A percentile compares a stretch with the other conserved stretches of the same genome.
Evolutionary conservation across 1,140 invertebrate species (phyloP).

Genomic region (Phenacoccus solenopsis): DNA sequence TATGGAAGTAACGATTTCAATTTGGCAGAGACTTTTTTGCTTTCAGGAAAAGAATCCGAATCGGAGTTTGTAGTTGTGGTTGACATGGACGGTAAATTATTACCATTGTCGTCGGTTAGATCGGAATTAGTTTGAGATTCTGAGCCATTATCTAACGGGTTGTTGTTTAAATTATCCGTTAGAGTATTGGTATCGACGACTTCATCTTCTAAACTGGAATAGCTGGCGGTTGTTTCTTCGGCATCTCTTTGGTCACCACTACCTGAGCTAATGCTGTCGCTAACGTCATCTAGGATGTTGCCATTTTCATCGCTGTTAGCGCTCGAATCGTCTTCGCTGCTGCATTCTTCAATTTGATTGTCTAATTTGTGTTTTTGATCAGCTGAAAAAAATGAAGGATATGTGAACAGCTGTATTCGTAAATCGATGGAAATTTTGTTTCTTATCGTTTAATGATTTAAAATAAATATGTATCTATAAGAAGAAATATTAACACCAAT

Average conservation of each 20-base stretch:
- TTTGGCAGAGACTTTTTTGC: background rate
- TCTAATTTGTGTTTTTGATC: background rate
- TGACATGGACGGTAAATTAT: background rate
- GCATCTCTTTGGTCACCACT: conserved; percentile 12
- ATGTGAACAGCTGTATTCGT: too few relatives aligned
- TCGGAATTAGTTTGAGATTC: background rate
- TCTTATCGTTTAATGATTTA: too few relatives aligned
- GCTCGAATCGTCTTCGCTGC: conserved; percentile 31
- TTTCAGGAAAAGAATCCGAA: background rate
- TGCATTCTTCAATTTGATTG: background rate
- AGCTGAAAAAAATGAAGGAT: background rate
- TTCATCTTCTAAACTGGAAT: conserved; percentile 38
- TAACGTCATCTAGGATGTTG: conserved; percentile 22
- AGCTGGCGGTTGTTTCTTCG: conserved; percentile 35
- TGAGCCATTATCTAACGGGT: background rate
- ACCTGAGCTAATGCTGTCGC: conserved; percentile 23
- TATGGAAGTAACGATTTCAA: background rate
- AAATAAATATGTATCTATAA: too few relatives aligned
- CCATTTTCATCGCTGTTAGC: conserved; percentile 18
- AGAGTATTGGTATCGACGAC: conserved; percentile 27
- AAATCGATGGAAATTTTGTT: too few relatives aligned
- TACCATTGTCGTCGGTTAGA: background rate
- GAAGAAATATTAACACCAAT: too few relatives aligned
- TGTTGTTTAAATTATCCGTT: background rate
- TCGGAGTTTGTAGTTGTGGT: background rate